Evolutionary conservation across 2,888 invertebrate genomes (phyloP).

Genomic region (Onthophagus sagittarius): DNA sequence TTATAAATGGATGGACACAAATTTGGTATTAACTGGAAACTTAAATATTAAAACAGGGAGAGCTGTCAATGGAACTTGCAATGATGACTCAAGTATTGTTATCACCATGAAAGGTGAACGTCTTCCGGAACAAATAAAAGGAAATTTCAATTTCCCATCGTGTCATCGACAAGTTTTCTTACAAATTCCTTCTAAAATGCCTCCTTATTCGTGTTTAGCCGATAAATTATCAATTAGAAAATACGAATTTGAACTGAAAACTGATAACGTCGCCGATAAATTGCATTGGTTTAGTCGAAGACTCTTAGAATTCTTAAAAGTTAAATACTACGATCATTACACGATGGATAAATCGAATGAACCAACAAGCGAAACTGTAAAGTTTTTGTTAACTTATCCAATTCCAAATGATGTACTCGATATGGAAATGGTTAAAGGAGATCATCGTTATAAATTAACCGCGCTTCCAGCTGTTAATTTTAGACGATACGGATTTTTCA

Average conservation of each 20-base stretch:
- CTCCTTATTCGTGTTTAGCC: slow-evolving; percentile 33
- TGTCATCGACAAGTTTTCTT: slow-evolving; percentile 34
- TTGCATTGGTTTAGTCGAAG: slow-evolving; percentile 25
- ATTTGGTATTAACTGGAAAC: slow-evolving; percentile 38
- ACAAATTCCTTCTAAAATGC: slow-evolving; percentile 19
- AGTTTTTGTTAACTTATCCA: slow-evolving; percentile 26
- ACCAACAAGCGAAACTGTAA: slow-evolving; percentile 32
- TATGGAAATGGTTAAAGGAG: slow-evolving; percentile 35
- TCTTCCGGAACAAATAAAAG: slow-evolving; percentile 41
- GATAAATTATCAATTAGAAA: slow-evolving; percentile 42
- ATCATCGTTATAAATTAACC: slow-evolving; percentile 32
- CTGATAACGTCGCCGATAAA: slow-evolving; percentile 36
- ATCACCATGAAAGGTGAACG: slow-evolving; percentile 39
- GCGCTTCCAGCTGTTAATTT: slow-evolving; percentile 30
- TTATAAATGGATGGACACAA: slow-evolving; percentile 26
- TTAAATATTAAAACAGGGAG: slow-evolving; percentile 38
- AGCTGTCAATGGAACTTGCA: slow-evolving; percentile 40
- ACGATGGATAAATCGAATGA: slow-evolving; percentile 16
- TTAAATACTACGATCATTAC: slow-evolving; percentile 16
- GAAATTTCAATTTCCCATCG: slow-evolving; percentile 30
- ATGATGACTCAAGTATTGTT: slow-evolving; percentile 38
- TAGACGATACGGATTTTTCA: slow-evolving; percentile 23
- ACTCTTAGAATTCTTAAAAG: slow-evolving; percentile 27
- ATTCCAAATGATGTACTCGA: slow-evolving; percentile 33
- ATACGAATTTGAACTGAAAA: slow-evolving; percentile 38